These are phyloP conservation scores for Tenthredo livida DNA, from an alignment of 2,888 invertebrate genomes.

Conservation along the genomic window DNA sequence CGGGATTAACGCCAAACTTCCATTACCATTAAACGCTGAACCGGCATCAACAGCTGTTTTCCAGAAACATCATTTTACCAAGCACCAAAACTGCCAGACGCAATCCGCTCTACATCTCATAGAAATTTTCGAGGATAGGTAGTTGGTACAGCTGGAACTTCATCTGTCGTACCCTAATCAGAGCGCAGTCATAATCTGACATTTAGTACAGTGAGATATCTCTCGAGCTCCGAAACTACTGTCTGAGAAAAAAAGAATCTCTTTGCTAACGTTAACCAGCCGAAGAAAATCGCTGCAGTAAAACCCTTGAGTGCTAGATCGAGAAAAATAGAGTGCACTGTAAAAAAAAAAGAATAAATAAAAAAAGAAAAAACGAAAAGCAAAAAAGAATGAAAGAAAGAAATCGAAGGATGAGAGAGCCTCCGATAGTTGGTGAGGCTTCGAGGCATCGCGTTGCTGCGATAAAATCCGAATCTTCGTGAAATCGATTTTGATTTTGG, in stretches of 20 bases:
- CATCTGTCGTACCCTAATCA: not conserved
- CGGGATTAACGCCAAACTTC: not conserved
- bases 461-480: slow-evolving; percentile 19
- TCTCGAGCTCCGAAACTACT: not conserved
- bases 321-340: not conserved
- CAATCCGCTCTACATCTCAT: slow-evolving; percentile 1
- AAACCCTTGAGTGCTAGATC: slow-evolving; percentile 28
- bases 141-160: not conserved
- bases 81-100: not conserved
- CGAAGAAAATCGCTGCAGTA: slow-evolving; percentile 11
- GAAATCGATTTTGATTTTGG: slow-evolving; percentile 21
- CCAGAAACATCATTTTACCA: slow-evolving; percentile 24
- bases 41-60: slow-evolving; percentile 9
- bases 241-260: not conserved
- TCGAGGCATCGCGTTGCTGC: not conserved
- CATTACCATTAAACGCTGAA: slow-evolving; percentile 21
- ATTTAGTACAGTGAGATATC: not conserved
- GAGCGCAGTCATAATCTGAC: not conserved
- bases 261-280: slow-evolving; percentile 8
- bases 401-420: slow-evolving; percentile 9
- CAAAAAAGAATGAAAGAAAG: not conserved
- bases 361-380: not conserved
- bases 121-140: not conserved
- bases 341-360: no score
- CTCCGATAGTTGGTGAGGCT: slow-evolving; percentile 30